These are phyloP conservation scores for Alligator sinensis DNA, from an alignment of 2,113 vertebrate genomes.

Conservation along the genomic window DNA sequence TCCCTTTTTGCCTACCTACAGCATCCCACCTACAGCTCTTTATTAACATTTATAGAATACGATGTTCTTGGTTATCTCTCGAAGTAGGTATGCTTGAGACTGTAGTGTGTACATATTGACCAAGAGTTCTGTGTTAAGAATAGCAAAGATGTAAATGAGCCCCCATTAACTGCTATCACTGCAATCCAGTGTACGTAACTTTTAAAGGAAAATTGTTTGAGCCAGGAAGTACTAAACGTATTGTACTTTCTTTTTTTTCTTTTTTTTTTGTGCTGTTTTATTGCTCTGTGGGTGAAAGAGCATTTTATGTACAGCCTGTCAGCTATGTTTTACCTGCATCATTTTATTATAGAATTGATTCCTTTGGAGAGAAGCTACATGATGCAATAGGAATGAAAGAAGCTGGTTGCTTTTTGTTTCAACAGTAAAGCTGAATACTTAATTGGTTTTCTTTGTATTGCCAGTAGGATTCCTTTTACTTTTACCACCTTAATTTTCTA, in stretches of 20 bases:
- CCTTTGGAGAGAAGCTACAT: conserved; percentile 56
- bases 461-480: neutral
- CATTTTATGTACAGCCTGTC: neutral
- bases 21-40: conserved; percentile 3
- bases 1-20: neutral
- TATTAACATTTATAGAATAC: conserved; percentile 15
- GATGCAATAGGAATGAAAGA: conserved; percentile 77
- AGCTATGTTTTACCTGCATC: neutral
- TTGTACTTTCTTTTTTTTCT: neutral
- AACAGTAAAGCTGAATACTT: neutral
- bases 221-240: neutral
- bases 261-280: neutral
- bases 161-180: rapidly evolving
- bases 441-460: neutral
- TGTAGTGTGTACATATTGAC: neutral
- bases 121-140: neutral
- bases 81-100: neutral
- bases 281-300: neutral
- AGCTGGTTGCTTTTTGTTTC: conserved; percentile 26
- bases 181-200: neutral
- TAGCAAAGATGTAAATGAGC: neutral
- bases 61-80: neutral
- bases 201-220: neutral
- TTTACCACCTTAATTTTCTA: neutral
- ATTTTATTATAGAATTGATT: conserved; percentile 30